Percentiles rank a stretch among this genome's conserved stretches.
Conservation (phyloP, 2,888 invertebrate genomes). For the Homarus gammarus region DNA sequence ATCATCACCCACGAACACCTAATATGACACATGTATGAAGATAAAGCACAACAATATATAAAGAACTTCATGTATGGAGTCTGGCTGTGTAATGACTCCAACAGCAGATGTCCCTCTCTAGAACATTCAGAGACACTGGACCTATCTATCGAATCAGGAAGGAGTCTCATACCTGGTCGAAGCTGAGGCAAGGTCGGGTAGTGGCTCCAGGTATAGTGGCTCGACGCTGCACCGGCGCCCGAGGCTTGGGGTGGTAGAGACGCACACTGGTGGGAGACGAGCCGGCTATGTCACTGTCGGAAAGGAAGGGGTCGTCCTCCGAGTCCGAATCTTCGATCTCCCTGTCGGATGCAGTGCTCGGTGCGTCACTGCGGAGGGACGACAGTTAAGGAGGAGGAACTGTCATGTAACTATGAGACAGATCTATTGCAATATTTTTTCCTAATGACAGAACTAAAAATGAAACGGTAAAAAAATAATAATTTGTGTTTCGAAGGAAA, state of each 20-base stretch:
- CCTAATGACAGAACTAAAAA: neutral
- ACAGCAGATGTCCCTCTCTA: too few species aligned
- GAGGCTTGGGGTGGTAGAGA: slow-evolving; percentile 88
- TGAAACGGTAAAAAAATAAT: slow-evolving; percentile 4
- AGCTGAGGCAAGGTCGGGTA: slow-evolving; percentile 84
- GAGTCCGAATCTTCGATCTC: slow-evolving; percentile 63
- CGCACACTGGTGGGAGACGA: slow-evolving; percentile 80
- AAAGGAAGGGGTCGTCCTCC: slow-evolving; percentile 80
- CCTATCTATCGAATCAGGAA: too few species aligned
- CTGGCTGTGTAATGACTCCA: too few species aligned
- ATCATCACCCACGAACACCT: too few species aligned
- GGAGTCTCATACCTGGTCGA: slow-evolving; percentile 88
- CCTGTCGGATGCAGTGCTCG: slow-evolving; percentile 37
- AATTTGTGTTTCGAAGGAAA: too few species aligned
- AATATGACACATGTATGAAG: too few species aligned
- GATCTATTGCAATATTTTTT: too few species aligned
- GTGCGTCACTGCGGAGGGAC: slow-evolving; percentile 16
- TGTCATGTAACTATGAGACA: too few species aligned
- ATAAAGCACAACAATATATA: too few species aligned
- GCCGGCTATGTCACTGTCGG: slow-evolving; percentile 78
- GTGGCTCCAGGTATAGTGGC: slow-evolving; percentile 93
- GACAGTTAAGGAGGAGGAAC: too few species aligned
- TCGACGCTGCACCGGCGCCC: slow-evolving; percentile 87
- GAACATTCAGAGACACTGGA: too few species aligned
- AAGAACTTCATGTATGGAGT: too few species aligned